phyloP scores from a whole-genome alignment of 2,888 invertebrate genomes.

The Acleris literana region DNA sequence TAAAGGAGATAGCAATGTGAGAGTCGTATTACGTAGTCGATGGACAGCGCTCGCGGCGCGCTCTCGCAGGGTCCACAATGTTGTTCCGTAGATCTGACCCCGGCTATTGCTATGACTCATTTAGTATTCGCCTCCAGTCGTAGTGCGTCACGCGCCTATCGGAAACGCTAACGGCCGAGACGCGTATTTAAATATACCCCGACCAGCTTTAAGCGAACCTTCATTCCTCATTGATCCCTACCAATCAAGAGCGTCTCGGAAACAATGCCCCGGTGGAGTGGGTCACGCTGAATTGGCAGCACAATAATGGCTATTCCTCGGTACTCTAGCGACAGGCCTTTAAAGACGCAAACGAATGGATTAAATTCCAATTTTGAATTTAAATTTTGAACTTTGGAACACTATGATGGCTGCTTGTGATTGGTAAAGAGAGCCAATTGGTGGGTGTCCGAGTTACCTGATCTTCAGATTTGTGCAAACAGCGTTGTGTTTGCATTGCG shows the following conservation, averaged over 20 bases:
- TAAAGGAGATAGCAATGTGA: not conserved
- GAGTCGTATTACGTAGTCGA: not conserved
- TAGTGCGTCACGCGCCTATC: conserved; percentile 73
- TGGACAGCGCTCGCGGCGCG: conserved; percentile 5
- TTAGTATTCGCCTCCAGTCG: conserved; percentile 68
- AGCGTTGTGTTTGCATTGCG: conserved; percentile 43
- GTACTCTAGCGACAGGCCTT: conserved; percentile 15
- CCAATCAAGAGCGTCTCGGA: conserved; percentile 32
- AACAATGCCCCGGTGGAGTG: conserved; percentile 16
- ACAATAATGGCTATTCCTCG: conserved; percentile 27
- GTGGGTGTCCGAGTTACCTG: not conserved
- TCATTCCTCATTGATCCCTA: conserved; percentile 41
- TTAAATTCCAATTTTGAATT: conserved; percentile 18
- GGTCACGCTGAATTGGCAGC: conserved; percentile 27
- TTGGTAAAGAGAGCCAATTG: not conserved
- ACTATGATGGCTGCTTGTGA: conserved; percentile 4
- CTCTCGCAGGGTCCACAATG: conserved; percentile 37
- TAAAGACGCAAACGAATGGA: conserved; percentile 8
- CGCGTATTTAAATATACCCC: conserved; percentile 65
- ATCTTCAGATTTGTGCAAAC: conserved; percentile 41
- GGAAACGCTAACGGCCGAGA: conserved; percentile 76
- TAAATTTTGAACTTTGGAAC: conserved; percentile 29
- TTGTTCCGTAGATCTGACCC: conserved; percentile 40
- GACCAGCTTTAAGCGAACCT: conserved; percentile 45
- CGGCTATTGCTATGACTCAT: conserved; percentile 54